phyloP scores from a whole-genome alignment of 2,888 invertebrate species.

The Trissolcus brochymenae region DNA sequence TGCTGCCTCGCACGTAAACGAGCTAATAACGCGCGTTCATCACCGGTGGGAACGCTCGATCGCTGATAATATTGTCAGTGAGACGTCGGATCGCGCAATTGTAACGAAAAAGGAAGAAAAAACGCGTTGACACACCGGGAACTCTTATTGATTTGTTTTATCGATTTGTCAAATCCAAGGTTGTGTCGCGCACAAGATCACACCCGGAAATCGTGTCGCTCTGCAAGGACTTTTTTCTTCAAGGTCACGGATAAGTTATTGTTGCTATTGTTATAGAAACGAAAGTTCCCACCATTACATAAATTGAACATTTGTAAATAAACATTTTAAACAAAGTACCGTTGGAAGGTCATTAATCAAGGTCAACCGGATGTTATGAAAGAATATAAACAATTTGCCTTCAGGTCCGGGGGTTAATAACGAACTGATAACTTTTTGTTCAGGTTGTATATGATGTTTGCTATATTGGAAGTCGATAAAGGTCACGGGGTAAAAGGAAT shows the following conservation, averaged over 20 bases:
- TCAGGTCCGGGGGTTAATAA: constrained; percentile 6
- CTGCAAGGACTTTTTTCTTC: neutral
- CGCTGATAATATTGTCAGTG: constrained; percentile 28
- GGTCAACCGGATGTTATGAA: constrained; percentile 3
- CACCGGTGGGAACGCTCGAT: constrained; percentile 37
- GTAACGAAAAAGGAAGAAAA: constrained; percentile 10
- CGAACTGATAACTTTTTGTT: neutral
- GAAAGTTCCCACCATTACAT: neutral
- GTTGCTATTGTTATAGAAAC: neutral
- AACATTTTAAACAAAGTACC: neutral
- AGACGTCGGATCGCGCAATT: neutral
- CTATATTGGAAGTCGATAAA: constrained; percentile 3
- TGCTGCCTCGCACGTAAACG: constrained; percentile 36
- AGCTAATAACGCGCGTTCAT: constrained; percentile 30
- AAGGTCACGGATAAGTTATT: neutral
- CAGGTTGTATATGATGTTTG: constrained; percentile 1
- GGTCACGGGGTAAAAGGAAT: constrained; percentile 15
- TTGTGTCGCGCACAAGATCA: neutral
- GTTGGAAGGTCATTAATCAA: neutral
- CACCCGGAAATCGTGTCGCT: neutral
- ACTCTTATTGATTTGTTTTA: too few species aligned
- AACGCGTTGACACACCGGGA: neutral
- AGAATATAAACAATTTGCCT: neutral
- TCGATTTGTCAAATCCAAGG: too few species aligned
- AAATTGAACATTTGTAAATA: neutral